These are phyloP conservation scores for Takifugu rubripes DNA, from an alignment of 2,797 vertebrate species.

Conservation along the genomic window DNA sequence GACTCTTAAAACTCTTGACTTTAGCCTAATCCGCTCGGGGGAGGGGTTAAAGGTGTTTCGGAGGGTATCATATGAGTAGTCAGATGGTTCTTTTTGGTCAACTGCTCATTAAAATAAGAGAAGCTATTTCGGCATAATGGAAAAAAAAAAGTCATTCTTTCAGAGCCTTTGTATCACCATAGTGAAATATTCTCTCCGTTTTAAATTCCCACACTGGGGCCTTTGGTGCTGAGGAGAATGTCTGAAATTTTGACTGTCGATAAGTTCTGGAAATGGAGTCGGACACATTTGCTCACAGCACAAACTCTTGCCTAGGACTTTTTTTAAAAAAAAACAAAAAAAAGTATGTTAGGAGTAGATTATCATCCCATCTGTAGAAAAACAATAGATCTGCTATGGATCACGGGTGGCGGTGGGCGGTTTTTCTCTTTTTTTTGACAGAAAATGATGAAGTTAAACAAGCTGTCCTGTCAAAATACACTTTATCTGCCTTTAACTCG, in stretches of 20 bases:
- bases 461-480: constrained; percentile 64
- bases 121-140: constrained; percentile 32
- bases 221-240: constrained; percentile 15
- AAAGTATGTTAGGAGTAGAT: constrained; percentile 51
- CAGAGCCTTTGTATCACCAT: constrained; percentile 32
- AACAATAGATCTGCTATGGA: constrained; percentile 53
- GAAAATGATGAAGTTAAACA: constrained; percentile 56
- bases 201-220: constrained; percentile 17
- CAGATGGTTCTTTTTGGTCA: constrained; percentile 75
- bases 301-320: constrained; percentile 36
- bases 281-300: constrained; percentile 15
- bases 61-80: constrained; percentile 74
- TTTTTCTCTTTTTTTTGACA: constrained; percentile 47
- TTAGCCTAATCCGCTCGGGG: constrained; percentile 69
- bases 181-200: constrained; percentile 39
- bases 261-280: constrained; percentile 24
- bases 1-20: constrained; percentile 78
- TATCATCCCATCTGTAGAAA: constrained; percentile 56
- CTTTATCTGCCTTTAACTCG: constrained; percentile 48
- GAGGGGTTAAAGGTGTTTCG: constrained; percentile 69
- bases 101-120: constrained; percentile 69
- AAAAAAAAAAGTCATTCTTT: constrained; percentile 42
- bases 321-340: constrained; percentile 25
- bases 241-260: constrained; percentile 4
- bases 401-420: constrained; percentile 51